A percentile compares a stretch with the other conserved stretches of the same genome.
These are phyloP conservation scores for Eidolon helvum DNA, from an alignment of 2,113 vertebrate species.

Conservation along the genomic window DNA sequence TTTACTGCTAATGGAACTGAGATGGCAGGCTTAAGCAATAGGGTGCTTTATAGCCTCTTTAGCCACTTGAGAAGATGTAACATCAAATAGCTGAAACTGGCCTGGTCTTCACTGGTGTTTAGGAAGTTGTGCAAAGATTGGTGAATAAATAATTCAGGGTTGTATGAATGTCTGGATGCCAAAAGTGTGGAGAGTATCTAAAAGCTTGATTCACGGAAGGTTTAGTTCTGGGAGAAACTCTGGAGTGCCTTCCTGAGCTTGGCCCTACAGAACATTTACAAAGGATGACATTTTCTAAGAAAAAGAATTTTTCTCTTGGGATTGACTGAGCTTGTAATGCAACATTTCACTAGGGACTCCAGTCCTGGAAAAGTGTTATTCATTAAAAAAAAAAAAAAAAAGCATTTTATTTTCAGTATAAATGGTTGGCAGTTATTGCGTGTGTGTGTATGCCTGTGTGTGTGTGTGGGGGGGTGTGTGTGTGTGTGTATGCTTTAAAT, in stretches of 20 bases:
- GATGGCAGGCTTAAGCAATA: slow-evolving; percentile 89
- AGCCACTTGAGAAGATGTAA: slow-evolving; percentile 89
- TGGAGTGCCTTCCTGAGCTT: slow-evolving; percentile 59
- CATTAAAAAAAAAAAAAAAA: background rate
- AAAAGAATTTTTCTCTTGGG: slow-evolving; percentile 36
- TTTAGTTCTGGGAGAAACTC: slow-evolving; percentile 74
- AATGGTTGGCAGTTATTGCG: slow-evolving; percentile 34
- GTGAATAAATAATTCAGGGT: slow-evolving; percentile 89
- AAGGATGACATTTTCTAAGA: slow-evolving; percentile 62
- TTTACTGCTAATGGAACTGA: slow-evolving; percentile 90
- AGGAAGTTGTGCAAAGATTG: slow-evolving; percentile 81
- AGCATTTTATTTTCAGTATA: slow-evolving; percentile 6
- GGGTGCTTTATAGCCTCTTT: slow-evolving; percentile 88
- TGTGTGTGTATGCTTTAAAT: background rate
- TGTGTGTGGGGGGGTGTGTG: no score
- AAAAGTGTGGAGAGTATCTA: slow-evolving; percentile 78
- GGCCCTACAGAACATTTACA: slow-evolving; percentile 77
- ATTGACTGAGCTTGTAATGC: slow-evolving; percentile 53
- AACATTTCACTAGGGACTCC: slow-evolving; percentile 25
- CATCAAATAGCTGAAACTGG: slow-evolving; percentile 87
- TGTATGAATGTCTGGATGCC: slow-evolving; percentile 76
- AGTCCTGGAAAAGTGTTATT: slow-evolving; percentile 49
- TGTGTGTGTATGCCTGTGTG: background rate
- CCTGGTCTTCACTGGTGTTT: slow-evolving; percentile 78
- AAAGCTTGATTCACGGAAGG: slow-evolving; percentile 80